Percentiles rank a stretch among this genome's conserved stretches.
These are phyloP conservation scores for Nasonia vitripennis DNA, from an alignment of 1,140 invertebrate species.

Conservation along the genomic window DNA sequence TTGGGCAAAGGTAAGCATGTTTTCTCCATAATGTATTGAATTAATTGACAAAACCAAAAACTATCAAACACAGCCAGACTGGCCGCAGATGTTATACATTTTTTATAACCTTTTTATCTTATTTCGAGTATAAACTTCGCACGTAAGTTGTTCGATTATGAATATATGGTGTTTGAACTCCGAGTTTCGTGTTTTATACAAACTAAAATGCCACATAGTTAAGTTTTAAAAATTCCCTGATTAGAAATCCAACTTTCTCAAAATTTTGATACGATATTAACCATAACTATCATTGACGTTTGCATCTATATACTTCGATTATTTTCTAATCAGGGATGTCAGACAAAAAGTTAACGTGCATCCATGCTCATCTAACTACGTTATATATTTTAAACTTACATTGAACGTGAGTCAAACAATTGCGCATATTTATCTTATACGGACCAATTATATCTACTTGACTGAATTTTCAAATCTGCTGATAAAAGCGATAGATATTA, in stretches of 20 bases:
- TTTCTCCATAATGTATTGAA: constrained; percentile 4
- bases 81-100: neutral
- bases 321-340: neutral
- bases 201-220: neutral
- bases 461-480: neutral
- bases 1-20: constrained; percentile 63
- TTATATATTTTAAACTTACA: neutral
- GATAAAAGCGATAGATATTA: neutral
- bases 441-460: neutral
- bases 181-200: no score
- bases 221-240: neutral
- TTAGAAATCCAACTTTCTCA: neutral
- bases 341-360: constrained; percentile 57
- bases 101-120: neutral
- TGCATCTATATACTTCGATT: neutral
- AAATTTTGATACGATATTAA: neutral
- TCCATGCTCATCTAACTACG: constrained; percentile 55
- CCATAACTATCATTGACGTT: no score
- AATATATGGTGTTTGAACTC: no score
- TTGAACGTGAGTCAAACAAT: neutral
- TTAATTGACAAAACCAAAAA: neutral
- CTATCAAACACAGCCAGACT: neutral
- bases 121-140: neutral
- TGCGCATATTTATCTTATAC: neutral
- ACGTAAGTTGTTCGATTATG: no score